Evolutionary conservation across 2,113 vertebrate genomes (phyloP).

Genomic region (Amazona guildingii): DNA sequence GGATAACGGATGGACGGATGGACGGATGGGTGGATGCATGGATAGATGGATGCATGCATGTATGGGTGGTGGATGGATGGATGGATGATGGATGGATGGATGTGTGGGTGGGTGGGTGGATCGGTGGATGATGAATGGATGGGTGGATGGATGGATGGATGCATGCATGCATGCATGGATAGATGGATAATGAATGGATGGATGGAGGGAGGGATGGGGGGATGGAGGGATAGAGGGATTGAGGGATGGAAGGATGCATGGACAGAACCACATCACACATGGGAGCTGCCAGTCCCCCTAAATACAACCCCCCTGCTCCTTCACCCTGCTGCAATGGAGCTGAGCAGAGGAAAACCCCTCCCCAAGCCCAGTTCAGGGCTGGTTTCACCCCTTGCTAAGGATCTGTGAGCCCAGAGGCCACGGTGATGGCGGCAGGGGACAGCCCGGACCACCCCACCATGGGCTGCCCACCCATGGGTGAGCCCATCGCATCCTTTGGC

Average conservation of each 20-base stretch:
- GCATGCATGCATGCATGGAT: too few relatives aligned
- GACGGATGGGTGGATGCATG: too few relatives aligned
- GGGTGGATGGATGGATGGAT: too few relatives aligned
- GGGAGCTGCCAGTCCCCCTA: neutral
- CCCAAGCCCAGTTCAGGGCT: too few relatives aligned
- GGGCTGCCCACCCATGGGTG: rapidly evolving
- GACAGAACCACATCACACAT: too few relatives aligned
- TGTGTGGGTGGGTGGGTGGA: too few relatives aligned
- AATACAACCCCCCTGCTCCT: neutral
- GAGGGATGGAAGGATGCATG: rapidly evolving
- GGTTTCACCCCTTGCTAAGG: neutral
- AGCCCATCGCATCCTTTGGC: neutral
- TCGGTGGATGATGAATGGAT: too few relatives aligned
- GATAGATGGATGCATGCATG: too few relatives aligned
- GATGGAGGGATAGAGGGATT: rapidly evolving
- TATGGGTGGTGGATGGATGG: too few relatives aligned
- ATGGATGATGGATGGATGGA: too few relatives aligned
- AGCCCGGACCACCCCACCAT: neutral
- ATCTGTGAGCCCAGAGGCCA: neutral
- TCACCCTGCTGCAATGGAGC: rapidly evolving
- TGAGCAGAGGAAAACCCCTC: neutral
- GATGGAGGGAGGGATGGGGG: neutral
- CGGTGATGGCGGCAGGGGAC: neutral
- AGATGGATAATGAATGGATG: too few relatives aligned
- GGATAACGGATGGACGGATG: rapidly evolving